Conservation (phyloP, 1,140 invertebrate species). For the Drosophila elegans region DNA sequence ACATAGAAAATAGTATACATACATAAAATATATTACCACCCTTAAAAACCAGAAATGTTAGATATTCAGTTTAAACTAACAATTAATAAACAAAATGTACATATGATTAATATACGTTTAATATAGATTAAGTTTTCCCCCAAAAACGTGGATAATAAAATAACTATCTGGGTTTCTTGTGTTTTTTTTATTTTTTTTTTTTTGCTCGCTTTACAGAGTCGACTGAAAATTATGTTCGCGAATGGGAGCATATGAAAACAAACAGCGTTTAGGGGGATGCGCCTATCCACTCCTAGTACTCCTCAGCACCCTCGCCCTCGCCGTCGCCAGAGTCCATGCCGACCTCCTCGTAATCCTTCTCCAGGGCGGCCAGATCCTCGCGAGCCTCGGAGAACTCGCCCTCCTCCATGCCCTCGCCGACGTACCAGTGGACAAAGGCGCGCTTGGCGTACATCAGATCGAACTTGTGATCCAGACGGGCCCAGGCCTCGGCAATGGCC, state of each 20-base stretch:
- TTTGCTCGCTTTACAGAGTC: constrained; percentile 7
- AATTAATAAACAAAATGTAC: too few relatives aligned
- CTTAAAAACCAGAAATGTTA: too few relatives aligned
- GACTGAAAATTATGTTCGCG: constrained; percentile 1
- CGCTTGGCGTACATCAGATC: constrained; percentile 10
- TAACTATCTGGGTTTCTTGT: background rate
- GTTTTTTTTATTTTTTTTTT: constrained; percentile 6
- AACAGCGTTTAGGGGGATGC: constrained; percentile 1
- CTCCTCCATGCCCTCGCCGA: constrained; percentile 10
- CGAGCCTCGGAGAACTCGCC: constrained; percentile 8
- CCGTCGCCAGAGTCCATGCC: constrained; percentile 9
- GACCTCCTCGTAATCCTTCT: constrained; percentile 15
- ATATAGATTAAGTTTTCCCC: too few relatives aligned
- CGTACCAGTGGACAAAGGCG: constrained; percentile 9
- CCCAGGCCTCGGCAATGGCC: constrained; percentile 7
- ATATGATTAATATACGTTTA: too few relatives aligned
- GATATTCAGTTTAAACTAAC: too few relatives aligned
- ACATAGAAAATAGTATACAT: too few relatives aligned
- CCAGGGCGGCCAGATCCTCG: constrained; percentile 5
- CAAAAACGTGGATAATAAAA: background rate
- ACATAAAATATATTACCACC: too few relatives aligned
- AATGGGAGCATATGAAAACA: constrained; percentile 6
- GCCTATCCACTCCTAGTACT: constrained; percentile 5
- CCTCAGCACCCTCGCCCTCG: constrained; percentile 10
- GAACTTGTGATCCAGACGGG: constrained; percentile 7